Conservation (phyloP, 2,113 vertebrate genomes). For the Acanthisitta chloris region DNA sequence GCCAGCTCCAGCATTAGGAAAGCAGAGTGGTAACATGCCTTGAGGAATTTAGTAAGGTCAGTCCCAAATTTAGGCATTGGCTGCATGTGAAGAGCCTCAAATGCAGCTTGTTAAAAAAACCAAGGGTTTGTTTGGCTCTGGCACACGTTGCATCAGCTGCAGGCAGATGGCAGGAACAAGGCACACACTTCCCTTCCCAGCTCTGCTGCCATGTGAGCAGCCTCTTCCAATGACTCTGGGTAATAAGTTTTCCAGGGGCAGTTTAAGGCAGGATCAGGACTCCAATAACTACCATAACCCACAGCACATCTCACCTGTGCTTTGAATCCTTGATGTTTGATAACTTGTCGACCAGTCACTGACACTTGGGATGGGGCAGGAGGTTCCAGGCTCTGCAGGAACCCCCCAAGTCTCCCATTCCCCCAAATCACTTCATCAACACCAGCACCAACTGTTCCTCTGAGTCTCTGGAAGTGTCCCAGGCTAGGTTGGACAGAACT, state of each 20-base stretch:
- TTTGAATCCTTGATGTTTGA: neutral
- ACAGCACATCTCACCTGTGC: rapidly evolving
- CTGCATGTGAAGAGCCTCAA: neutral
- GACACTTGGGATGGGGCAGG: rapidly evolving
- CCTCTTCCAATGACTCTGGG: neutral
- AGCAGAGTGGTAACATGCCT: neutral
- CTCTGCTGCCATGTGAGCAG: neutral
- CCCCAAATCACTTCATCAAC: neutral
- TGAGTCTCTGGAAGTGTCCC: neutral
- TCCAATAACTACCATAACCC: neutral
- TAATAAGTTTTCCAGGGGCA: neutral
- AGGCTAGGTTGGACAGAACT: neutral
- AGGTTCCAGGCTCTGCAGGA: neutral
- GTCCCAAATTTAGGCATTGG: neutral
- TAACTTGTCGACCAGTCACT: neutral
- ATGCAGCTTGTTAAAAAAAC: neutral
- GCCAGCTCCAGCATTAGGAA: neutral
- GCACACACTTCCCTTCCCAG: neutral
- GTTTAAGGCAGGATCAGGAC: neutral
- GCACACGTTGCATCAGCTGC: neutral
- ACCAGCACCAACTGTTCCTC: neutral
- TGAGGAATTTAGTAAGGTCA: neutral
- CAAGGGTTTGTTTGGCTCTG: neutral
- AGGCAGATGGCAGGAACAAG: neutral
- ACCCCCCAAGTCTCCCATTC: neutral